Evolutionary conservation across 2,888 invertebrate species (phyloP).

Genomic region (Cylindroiulus punctatus): DNA sequence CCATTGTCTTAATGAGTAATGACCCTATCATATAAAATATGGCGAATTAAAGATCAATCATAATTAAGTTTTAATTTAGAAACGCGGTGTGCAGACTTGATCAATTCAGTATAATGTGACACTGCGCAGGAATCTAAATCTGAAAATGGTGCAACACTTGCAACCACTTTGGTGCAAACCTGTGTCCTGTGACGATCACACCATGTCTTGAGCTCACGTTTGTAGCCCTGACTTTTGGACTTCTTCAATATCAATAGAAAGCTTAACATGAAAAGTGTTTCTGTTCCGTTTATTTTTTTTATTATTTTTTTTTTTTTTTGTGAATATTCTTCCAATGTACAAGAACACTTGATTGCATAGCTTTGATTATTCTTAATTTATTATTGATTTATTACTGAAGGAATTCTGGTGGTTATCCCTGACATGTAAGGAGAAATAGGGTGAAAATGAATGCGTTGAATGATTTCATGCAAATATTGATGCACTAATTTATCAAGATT

Average conservation of each 20-base stretch:
- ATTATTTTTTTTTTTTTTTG: no score
- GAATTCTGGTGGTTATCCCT: no score
- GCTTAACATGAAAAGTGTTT: no score
- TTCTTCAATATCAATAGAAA: neutral
- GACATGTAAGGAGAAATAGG: no score
- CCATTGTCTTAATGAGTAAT: neutral
- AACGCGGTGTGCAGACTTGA: neutral
- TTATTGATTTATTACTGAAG: no score
- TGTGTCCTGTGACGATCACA: neutral
- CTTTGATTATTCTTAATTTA: no score
- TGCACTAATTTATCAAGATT: no score
- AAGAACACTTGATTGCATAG: no score
- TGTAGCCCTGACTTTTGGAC: constrained; percentile 37
- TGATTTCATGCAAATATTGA: no score
- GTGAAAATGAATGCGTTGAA: no score
- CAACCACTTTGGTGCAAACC: neutral
- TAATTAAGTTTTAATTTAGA: neutral
- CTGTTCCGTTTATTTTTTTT: no score
- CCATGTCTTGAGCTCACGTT: constrained; percentile 6
- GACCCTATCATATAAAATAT: neutral
- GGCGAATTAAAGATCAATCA: neutral
- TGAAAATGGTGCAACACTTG: neutral
- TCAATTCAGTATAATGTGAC: neutral
- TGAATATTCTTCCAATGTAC: no score
- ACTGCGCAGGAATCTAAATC: neutral